Conservation (phyloP, 2,888 invertebrate genomes). For the Pocota personata region DNA sequence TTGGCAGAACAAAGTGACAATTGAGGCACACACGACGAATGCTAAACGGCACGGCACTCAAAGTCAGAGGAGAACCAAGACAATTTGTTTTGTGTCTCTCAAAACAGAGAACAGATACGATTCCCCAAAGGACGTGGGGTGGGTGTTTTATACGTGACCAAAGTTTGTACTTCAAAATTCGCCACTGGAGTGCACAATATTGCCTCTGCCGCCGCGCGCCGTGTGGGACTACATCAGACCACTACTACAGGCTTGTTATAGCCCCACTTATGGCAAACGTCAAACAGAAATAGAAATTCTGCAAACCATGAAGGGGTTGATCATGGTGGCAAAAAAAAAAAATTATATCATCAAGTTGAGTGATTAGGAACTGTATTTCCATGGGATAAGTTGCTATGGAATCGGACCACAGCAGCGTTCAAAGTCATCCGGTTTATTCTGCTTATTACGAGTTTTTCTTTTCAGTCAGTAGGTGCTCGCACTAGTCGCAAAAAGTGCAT, state of each 20-base stretch:
- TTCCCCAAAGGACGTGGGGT: constrained; percentile 19
- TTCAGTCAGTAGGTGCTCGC: background rate
- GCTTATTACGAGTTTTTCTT: background rate
- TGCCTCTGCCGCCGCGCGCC: background rate
- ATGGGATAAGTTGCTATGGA: background rate
- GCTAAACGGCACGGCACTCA: constrained; percentile 40
- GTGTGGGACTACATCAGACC: constrained; percentile 20
- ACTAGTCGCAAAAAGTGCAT: background rate
- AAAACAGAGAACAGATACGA: background rate
- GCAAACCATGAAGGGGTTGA: constrained; percentile 41
- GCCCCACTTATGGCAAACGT: constrained; percentile 41
- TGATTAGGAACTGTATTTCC: constrained; percentile 37
- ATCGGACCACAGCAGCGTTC: constrained; percentile 60
- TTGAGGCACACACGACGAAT: constrained; percentile 45
- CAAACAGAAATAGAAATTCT: constrained; percentile 62
- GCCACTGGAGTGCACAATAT: constrained; percentile 40
- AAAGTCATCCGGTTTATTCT: constrained; percentile 20
- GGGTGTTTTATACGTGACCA: constrained; percentile 58
- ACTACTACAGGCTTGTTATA: constrained; percentile 13
- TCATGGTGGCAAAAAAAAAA: background rate
- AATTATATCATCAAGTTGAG: constrained; percentile 63
- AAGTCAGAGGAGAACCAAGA: constrained; percentile 29
- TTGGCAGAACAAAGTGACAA: constrained; percentile 23
- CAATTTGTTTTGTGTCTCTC: constrained; percentile 48
- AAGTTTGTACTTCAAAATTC: constrained; percentile 30